Percentiles rank a stretch among this genome's conserved stretches.
These are phyloP conservation scores for Entomobrya proxima DNA, from an alignment of 2,888 invertebrate species.

Conservation along the genomic window DNA sequence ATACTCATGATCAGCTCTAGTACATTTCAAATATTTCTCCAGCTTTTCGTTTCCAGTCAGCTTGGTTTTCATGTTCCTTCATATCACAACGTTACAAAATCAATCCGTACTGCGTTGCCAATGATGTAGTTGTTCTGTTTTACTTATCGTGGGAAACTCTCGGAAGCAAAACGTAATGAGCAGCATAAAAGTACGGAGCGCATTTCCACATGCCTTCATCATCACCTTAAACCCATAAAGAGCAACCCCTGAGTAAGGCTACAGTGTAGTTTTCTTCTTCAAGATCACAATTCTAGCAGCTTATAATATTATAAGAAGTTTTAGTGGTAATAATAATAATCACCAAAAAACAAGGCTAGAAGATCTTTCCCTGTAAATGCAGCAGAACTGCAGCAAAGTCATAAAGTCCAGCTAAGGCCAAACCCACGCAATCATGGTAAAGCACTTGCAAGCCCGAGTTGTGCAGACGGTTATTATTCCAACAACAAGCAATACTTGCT, in stretches of 20 bases:
- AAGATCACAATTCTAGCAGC: neutral
- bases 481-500: neutral
- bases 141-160: slow-evolving; percentile 50
- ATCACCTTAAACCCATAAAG: neutral
- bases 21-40: too few relatives aligned
- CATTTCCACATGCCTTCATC: neutral
- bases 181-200: neutral
- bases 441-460: neutral
- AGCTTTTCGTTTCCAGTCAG: neutral
- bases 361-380: too few relatives aligned
- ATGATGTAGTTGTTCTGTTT: neutral
- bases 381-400: too few relatives aligned
- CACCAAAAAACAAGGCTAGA: neutral
- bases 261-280: neutral
- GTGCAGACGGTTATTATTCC: slow-evolving; percentile 2
- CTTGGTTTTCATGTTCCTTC: slow-evolving; percentile 10
- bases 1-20: neutral
- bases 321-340: slow-evolving; percentile 35
- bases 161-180: slow-evolving; percentile 21
- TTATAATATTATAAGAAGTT: too few relatives aligned
- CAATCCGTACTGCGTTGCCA: too few relatives aligned
- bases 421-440: slow-evolving; percentile 30
- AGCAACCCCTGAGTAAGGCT: neutral
- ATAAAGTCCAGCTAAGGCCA: neutral
- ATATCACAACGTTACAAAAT: slow-evolving; percentile 5